Evolutionary conservation across 2,113 vertebrate species (phyloP), one percentile per base, ranked within the genome.

Genomic region (Seriola dumerili): DNA sequence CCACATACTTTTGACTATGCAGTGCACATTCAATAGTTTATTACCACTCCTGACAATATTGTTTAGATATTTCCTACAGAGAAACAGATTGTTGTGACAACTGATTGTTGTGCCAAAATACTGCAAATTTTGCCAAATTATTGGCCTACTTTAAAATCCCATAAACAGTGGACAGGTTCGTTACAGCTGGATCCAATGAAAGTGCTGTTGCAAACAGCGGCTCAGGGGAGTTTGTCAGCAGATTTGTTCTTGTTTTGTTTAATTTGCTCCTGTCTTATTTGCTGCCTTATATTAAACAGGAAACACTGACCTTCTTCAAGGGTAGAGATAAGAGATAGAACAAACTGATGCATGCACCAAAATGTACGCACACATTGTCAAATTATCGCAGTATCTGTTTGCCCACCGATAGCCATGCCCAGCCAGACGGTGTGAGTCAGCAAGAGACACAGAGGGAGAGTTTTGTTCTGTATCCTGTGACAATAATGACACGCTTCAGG

Each of bases 341-440:
- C 63, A 79, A 68, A 55, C 63, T 25, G 59, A 50, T 44, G 38
- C 34, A 73, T 6, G 4, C 23, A 61, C 61, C 42, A 4, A 80
- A 64, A 66, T 65, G 70, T 67, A 82, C 21, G 1, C 0, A 44
- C 62, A 54, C 55, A 63, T 11, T 71, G 72, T 32, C 62, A 61
- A 7, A 80, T 76, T 83, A 87, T 83, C 68, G 3, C 13, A 38
- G 54, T 65, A 63, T 71, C 58, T 86, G 73, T 89, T 87, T 87
- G 23, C 63, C 50, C 32, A 66, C n/a, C 3, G 81, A 87, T 80
- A 76, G 50, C 58, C 36, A n/a, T 5, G 5, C 80, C 52, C 58
- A 57, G 46, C 21, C 67, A 63, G 72, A 59, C 25, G 57, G 50
- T 29, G 19, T 50, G 42, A 72, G 66, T 59, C 59, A 78, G 70